Percentiles rank a stretch among this genome's conserved stretches.
phyloP scores from a whole-genome alignment of 2,113 vertebrate genomes.

The Dasyornis broadbenti region DNA sequence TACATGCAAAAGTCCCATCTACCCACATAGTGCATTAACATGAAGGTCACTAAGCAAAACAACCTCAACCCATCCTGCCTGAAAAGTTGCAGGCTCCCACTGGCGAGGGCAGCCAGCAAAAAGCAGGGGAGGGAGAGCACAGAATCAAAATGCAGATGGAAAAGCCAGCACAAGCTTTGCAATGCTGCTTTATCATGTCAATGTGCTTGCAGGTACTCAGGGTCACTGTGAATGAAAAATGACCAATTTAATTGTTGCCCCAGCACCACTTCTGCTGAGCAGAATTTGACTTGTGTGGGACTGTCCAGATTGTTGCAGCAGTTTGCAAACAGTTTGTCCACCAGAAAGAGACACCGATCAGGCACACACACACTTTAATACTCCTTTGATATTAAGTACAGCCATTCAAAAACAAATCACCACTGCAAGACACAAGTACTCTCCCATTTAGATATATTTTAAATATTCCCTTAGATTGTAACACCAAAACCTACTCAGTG shows the following conservation, averaged over 20 bases:
- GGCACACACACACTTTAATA: neutral
- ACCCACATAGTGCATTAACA: neutral
- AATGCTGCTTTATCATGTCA: neutral
- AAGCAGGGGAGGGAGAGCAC: neutral
- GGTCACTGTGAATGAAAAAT: neutral
- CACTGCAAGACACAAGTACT: neutral
- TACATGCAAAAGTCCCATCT: neutral
- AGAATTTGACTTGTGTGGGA: neutral
- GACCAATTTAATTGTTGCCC: rapidly evolving
- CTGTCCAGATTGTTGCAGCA: rapidly evolving
- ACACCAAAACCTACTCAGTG: neutral
- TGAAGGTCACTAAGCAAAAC: neutral
- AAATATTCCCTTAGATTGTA: neutral
- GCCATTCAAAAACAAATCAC: neutral
- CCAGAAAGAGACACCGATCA: rapidly evolving
- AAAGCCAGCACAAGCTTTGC: neutral
- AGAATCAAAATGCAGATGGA: neutral
- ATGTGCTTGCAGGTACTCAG: rapidly evolving
- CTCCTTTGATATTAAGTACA: neutral
- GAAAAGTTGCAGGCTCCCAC: neutral
- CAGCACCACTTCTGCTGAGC: rapidly evolving
- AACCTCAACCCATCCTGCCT: neutral
- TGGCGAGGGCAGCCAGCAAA: neutral
- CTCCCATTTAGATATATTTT: neutral
- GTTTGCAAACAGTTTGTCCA: neutral